Base-by-base conservation (phyloP, 2,113 vertebrate genomes). In the Sclerurus mexicanus region DNA sequence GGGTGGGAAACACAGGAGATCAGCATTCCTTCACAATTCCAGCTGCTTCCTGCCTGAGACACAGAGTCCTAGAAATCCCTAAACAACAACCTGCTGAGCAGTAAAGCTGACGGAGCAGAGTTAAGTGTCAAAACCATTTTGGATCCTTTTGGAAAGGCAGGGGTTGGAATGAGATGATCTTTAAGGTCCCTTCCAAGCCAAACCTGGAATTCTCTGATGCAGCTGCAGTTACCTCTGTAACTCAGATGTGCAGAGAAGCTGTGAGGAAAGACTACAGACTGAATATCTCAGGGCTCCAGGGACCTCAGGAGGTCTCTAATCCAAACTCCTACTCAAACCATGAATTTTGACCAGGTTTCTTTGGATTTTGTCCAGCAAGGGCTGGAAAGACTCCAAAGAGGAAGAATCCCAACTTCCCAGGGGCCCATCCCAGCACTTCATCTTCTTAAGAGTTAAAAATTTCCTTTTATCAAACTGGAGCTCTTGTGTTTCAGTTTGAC, bases 121-220 rank as follows among this genome's bases (percentile, higher is more conserved):
- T 0, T 7, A 10, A 21, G 15, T 4, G 37, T 0, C 16, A 62
- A 44, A 27, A 3, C 19, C 9, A 9, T 11, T 55, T 1, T 9
- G 50, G 50, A 24, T 16, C 33, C 74, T 9, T 19, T 1, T 22
- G 90, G 50, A 30, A 28, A 0, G 69, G 78, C 62, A 82, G 53
- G 30, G 46, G 24, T 27, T 3, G 39, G 46, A 46, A 60, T 4
- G 11, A 4, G 39, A 12, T 24, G n/a, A n/a, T 12, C 20, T 7
- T 3, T 0, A 1, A 7, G 33, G 46, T 1, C 28, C 56, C 66
- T 13, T 8, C 20, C 8, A 24, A 31, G 21, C 42, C 58, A 49
- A 2, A 35, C 58, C 46, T 66, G 71, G 59, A n/a, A 23, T 40
- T 33, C 39, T 35, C 5, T 3, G 31, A 5, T 5, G 8, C 53